phyloP scores from a whole-genome alignment of 2,797 vertebrate species.

The Nannoperca australis region DNA sequence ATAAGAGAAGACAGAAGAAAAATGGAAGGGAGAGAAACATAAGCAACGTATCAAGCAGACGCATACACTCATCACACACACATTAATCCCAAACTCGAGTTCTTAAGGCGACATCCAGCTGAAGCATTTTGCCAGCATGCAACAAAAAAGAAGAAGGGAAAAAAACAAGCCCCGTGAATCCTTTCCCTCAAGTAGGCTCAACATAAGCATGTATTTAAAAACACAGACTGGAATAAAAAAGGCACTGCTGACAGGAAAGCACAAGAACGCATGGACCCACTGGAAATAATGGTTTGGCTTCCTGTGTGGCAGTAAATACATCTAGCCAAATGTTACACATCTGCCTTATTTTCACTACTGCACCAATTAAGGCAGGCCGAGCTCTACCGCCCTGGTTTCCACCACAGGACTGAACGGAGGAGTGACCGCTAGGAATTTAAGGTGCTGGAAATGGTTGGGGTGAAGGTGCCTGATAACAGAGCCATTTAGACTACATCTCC shows the following conservation, averaged over 20 bases:
- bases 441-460: conserved; percentile 5
- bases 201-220: conserved; percentile 42
- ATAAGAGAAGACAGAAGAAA: conserved; percentile 43
- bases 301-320: conserved; percentile 31
- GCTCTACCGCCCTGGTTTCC: conserved; percentile 11
- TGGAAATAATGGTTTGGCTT: conserved; percentile 30
- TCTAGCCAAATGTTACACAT: conserved; percentile 11
- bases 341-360: conserved; percentile 30
- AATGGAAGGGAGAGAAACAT: conserved; percentile 39
- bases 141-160: conserved; percentile 13
- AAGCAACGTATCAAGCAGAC: conserved; percentile 43
- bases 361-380: conserved; percentile 17
- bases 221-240: conserved; percentile 30
- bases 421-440: conserved; percentile 8
- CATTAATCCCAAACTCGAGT: conserved; percentile 54
- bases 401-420: neutral
- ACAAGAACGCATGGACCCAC: conserved; percentile 46
- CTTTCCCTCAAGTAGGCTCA: conserved; percentile 51
- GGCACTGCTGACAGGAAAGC: conserved; percentile 40
- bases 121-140: conserved; percentile 56
- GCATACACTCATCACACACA: conserved; percentile 31
- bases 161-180: conserved; percentile 34
- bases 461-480: conserved; percentile 1
- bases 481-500: conserved; percentile 18
- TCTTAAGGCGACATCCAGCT: conserved; percentile 53